A percentile compares a stretch with the other conserved stretches of the same genome.
Evolutionary conservation across 2,888 invertebrate species (phyloP).

Genomic region (Taenaris catops): DNA sequence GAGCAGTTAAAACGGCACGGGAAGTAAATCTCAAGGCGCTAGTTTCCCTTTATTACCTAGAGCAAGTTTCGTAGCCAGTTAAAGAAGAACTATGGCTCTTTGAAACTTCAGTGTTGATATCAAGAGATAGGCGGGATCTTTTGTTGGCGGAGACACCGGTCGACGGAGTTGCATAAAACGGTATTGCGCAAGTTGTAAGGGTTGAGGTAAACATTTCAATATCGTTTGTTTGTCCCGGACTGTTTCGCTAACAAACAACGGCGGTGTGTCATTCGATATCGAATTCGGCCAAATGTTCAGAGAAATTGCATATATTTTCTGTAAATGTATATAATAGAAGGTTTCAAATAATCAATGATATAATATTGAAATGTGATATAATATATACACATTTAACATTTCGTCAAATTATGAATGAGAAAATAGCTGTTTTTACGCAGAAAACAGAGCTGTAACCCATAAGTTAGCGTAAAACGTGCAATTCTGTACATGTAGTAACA

Average conservation of each 20-base stretch:
- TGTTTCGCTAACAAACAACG: constrained; percentile 33
- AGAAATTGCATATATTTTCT: constrained; percentile 20
- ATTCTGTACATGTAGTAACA: no score
- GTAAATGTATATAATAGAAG: no score
- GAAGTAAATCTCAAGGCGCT: constrained; percentile 47
- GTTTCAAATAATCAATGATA: no score
- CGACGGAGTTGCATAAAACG: constrained; percentile 51
- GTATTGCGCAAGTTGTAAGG: constrained; percentile 54
- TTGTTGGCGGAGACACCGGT: constrained; percentile 30
- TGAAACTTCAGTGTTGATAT: constrained; percentile 28
- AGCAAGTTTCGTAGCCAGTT: constrained; percentile 38
- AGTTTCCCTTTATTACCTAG: constrained; percentile 38
- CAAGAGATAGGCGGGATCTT: constrained; percentile 32
- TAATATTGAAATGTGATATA: no score
- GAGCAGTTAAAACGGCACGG: constrained; percentile 50
- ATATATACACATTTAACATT: no score
- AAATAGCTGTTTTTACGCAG: no score
- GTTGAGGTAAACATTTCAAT: constrained; percentile 51
- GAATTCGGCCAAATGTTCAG: constrained; percentile 20
- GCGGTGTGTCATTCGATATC: constrained; percentile 31
- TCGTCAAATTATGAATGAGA: no score
- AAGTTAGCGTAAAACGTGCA: no score
- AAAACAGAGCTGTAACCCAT: no score
- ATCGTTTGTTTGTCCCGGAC: constrained; percentile 49
- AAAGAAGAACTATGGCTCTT: constrained; percentile 37